Base-by-base conservation (phyloP, 2,797 vertebrate species). In the Zalophus californianus region DNA sequence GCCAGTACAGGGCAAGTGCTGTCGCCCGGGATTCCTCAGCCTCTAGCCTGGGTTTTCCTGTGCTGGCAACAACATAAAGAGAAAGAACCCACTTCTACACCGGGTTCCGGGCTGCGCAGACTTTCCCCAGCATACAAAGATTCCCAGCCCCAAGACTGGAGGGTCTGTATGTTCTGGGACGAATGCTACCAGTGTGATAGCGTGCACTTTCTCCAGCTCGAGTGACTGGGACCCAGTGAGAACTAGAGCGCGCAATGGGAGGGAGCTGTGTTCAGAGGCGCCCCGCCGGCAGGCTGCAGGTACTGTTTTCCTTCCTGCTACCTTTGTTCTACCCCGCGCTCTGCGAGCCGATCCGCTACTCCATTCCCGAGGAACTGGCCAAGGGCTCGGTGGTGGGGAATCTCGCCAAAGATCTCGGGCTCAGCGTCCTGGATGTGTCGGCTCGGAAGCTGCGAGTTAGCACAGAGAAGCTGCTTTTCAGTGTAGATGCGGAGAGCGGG, bases 371-470 rank as follows among this genome's bases (percentile, higher is more conserved):
- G 92, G 98, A 98, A 95, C 96, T 97, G 95, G 80, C 94, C 73
- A 96, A 96, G 87, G 98, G 97, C 20, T 98, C 97, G 9, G 94
- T 98, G 88, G 97, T 98, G 72, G 98, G 98, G 66, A 98, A 98
- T 72, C 94, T 98, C 38, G 98, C 98, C 64, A 97, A 95, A 11
- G 98, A 98, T 72, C 91, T 98, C 21, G 98, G 94, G 44, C 95
- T 98, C 86, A 94, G 97, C 64, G 68, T 97, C 21, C 75, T 70
- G n/a, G 97, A 98, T 1, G 86, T 98, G 72, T 93, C 96, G 0
- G 83, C 96, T 27, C 96, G 98, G 10, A 98, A 98, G 83, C 97
- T 99, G 82, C 97, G 98, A 32, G 96, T 99, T 27, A 98, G 98
- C 14, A 94, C 96, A 4, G 98, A 98, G 97, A 97, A 78, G 72